Evolutionary conservation across 1,140 invertebrate genomes (phyloP).

Genomic region (Plodia interpunctella): DNA sequence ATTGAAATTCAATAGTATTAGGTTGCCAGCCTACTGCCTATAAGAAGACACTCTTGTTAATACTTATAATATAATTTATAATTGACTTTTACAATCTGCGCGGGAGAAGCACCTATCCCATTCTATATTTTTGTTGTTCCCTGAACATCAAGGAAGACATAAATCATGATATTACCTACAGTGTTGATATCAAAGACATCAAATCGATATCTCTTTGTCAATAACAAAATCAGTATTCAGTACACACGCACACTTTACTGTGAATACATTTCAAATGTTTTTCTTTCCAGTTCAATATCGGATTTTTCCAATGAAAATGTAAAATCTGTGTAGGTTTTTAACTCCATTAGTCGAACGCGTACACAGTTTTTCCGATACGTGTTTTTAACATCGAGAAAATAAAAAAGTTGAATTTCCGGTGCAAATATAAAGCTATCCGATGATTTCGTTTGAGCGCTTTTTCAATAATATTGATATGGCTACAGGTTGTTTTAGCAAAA

Average conservation of each 20-base stretch:
- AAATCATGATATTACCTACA: too few species aligned
- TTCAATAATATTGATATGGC: too few species aligned
- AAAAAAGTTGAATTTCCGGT: not conserved
- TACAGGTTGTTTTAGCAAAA: too few species aligned
- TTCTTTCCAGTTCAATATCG: not conserved
- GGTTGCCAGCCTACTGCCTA: too few species aligned
- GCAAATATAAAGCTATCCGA: not conserved
- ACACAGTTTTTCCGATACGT: not conserved
- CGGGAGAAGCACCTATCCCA: too few species aligned
- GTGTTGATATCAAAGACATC: not conserved
- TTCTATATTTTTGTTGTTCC: too few species aligned
- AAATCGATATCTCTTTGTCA: not conserved
- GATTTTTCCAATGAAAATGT: slow-evolving; percentile 4
- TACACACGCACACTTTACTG: not conserved
- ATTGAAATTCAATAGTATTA: too few species aligned
- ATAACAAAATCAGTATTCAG: slow-evolving; percentile 2
- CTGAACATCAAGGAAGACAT: too few species aligned
- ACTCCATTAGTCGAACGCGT: not conserved
- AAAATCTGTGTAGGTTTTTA: slow-evolving; percentile 5
- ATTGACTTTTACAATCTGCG: too few species aligned
- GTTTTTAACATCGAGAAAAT: not conserved
- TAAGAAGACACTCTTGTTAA: too few species aligned
- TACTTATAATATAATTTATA: too few species aligned
- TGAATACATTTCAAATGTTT: not conserved
- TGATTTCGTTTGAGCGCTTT: too few species aligned